These are phyloP conservation scores for Zaprionus kolodkinae DNA, from an alignment of 1,140 invertebrate genomes.

Conservation along the genomic window DNA sequence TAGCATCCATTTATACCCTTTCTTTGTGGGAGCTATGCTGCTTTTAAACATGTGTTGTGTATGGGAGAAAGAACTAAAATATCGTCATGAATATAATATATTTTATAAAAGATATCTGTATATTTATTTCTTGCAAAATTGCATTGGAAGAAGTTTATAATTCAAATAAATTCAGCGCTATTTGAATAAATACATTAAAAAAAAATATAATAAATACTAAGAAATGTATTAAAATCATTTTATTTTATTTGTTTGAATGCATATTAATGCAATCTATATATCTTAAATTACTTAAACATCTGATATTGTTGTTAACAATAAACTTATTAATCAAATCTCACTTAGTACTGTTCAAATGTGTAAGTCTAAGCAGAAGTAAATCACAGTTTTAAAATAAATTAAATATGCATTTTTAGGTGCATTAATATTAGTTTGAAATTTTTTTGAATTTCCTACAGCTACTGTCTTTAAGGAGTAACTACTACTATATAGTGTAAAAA, in stretches of 20 bases:
- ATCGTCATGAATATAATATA: neutral
- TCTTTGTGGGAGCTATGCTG: too few relatives aligned
- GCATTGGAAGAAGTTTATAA: neutral
- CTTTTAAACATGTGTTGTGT: too few relatives aligned
- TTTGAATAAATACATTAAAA: neutral
- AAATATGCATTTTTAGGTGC: neutral
- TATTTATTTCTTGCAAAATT: too few relatives aligned
- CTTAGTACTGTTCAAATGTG: too few relatives aligned
- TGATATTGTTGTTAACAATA: too few relatives aligned
- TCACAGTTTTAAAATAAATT: neutral
- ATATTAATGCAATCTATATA: neutral
- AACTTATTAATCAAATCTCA: too few relatives aligned
- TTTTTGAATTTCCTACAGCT: neutral
- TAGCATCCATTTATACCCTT: constrained; percentile 29
- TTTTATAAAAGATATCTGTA: neutral
- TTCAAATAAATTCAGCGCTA: neutral
- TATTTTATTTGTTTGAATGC: neutral
- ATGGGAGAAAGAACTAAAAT: too few relatives aligned
- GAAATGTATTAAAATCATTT: too few relatives aligned
- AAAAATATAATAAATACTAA: neutral
- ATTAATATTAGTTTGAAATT: neutral
- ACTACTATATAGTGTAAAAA: neutral
- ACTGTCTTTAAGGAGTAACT: neutral
- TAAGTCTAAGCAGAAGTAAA: too few relatives aligned
- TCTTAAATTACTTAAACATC: too few relatives aligned